Evolutionary conservation across 2,113 vertebrate species (phyloP).

Genomic region (Dromiciops gliroides): DNA sequence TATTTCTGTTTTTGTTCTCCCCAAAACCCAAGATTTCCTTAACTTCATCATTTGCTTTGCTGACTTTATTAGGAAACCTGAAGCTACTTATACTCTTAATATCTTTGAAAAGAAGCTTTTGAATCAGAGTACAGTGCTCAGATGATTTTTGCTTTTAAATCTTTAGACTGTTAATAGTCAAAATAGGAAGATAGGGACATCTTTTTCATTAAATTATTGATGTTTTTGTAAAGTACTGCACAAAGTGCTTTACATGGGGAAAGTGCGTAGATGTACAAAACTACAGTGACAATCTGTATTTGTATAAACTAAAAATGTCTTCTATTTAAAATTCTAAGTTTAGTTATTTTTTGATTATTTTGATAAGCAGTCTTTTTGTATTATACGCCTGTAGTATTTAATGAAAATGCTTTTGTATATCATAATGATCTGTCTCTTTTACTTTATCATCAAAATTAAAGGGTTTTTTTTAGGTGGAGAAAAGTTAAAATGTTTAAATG

Average conservation of each 20-base stretch:
- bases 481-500: neutral
- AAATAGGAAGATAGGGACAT: constrained; percentile 21
- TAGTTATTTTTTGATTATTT: neutral
- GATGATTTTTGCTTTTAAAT: constrained; percentile 75
- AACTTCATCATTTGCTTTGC: constrained; percentile 83
- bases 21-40: constrained; percentile 79
- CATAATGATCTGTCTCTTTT: neutral
- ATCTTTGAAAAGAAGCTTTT: constrained; percentile 77
- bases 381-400: neutral
- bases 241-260: constrained; percentile 1
- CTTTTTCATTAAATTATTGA: neutral
- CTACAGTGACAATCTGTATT: constrained; percentile 7
- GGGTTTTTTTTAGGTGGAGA: neutral
- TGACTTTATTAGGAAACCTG: constrained; percentile 87
- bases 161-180: constrained; percentile 41
- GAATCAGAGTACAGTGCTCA: constrained; percentile 66
- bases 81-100: constrained; percentile 78
- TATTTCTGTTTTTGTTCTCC: constrained; percentile 79
- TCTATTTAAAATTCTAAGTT: neutral
- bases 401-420: neutral
- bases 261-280: neutral
- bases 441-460: neutral
- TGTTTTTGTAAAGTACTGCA: constrained; percentile 38
- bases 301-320: neutral
- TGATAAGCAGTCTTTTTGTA: neutral